Conservation (phyloP, 2,888 invertebrate species). For the Drosophila testacea region DNA sequence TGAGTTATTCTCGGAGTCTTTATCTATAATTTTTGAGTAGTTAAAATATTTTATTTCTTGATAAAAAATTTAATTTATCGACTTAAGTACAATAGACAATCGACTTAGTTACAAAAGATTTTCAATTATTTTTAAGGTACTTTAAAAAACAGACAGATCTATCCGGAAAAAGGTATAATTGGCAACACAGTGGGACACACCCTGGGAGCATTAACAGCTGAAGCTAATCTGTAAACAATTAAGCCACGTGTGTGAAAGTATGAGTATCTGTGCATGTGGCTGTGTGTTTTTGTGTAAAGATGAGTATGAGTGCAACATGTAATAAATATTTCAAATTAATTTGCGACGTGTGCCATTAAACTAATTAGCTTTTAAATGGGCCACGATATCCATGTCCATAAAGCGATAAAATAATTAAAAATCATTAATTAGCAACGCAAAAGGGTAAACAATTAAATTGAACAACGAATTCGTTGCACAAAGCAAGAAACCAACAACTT, state of each 20-base stretch:
- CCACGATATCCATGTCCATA: slow-evolving; percentile 26
- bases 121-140: too few relatives aligned
- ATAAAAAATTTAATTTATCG: too few relatives aligned
- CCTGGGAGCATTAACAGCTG: slow-evolving; percentile 23
- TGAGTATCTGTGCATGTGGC: slow-evolving; percentile 2
- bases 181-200: too few relatives aligned
- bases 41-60: too few relatives aligned
- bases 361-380: slow-evolving; percentile 63
- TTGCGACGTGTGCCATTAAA: slow-evolving; percentile 68
- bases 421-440: slow-evolving; percentile 50
- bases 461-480: slow-evolving; percentile 25
- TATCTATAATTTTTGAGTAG: too few relatives aligned
- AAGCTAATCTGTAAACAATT: slow-evolving; percentile 77
- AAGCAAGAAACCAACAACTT: slow-evolving; percentile 17
- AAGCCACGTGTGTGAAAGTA: slow-evolving; percentile 34
- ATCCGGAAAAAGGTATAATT: too few relatives aligned
- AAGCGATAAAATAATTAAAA: slow-evolving; percentile 50
- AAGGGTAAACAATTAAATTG: slow-evolving; percentile 52
- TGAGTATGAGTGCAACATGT: slow-evolving; percentile 24
- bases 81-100: too few relatives aligned
- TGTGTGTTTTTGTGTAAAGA: slow-evolving; percentile 3
- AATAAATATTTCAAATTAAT: slow-evolving; percentile 61
- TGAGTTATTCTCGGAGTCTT: too few relatives aligned
- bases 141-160: too few relatives aligned
- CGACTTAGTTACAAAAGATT: too few relatives aligned